A percentile compares a stretch with the other conserved stretches of the same genome.
Conservation (phyloP, 2,888 invertebrate genomes). For the Germaria angustata region DNA sequence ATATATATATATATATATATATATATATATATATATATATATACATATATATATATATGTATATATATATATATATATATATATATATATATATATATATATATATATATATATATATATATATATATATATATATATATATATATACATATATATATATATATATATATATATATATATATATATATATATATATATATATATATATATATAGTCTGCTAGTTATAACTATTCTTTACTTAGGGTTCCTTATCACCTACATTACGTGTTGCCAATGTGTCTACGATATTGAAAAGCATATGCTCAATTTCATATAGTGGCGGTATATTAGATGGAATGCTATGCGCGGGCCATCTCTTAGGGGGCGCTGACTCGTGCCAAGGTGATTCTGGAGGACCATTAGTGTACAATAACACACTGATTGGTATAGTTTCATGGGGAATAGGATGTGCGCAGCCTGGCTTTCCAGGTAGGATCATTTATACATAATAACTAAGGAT, state of each 20-base stretch:
- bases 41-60: too few species aligned
- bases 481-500: neutral
- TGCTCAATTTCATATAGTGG: conserved; percentile 70
- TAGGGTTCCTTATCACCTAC: conserved; percentile 70
- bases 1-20: too few species aligned
- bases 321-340: conserved; percentile 73
- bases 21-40: too few species aligned
- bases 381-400: conserved; percentile 77
- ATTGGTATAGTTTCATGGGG: conserved; percentile 78
- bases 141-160: too few species aligned
- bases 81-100: too few species aligned
- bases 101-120: too few species aligned
- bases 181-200: too few species aligned
- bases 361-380: conserved; percentile 77
- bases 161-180: too few species aligned
- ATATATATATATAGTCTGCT: too few species aligned
- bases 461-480: conserved; percentile 59
- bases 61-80: too few species aligned
- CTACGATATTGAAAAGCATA: conserved; percentile 69
- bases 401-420: conserved; percentile 73
- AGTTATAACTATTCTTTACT: conserved; percentile 59
- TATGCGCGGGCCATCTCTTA: conserved; percentile 75
- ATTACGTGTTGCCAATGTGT: conserved; percentile 74
- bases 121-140: too few species aligned
- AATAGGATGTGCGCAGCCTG: conserved; percentile 73